Percentiles rank a stretch among this genome's conserved stretches.
These are phyloP conservation scores for Leuciscus waleckii DNA, from an alignment of 2,797 vertebrate species.

Conservation along the genomic window DNA sequence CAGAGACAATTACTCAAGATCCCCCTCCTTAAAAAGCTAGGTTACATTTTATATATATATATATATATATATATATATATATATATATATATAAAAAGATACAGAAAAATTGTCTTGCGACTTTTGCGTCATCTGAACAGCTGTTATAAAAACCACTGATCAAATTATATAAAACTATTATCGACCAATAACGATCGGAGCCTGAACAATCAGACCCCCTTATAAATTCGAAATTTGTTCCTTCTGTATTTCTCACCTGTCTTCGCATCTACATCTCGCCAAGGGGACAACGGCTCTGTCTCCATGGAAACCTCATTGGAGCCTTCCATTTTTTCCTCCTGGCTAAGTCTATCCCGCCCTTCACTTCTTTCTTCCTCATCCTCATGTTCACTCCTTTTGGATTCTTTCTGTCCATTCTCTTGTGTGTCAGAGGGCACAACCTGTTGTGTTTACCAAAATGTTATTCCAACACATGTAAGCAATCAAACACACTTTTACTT, in stretches of 20 bases:
- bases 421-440: conserved; percentile 85
- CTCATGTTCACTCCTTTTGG: conserved; percentile 74
- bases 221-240: background rate
- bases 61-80: no score
- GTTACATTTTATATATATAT: no score
- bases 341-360: conserved; percentile 57
- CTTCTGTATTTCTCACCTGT: conserved; percentile 74
- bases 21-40: no score
- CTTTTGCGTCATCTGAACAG: background rate
- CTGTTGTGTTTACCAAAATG: conserved; percentile 64
- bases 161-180: background rate
- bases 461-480: background rate
- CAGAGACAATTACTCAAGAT: no score
- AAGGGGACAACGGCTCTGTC: conserved; percentile 73
- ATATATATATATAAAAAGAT: no score
- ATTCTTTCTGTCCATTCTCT: conserved; percentile 88
- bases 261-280: conserved; percentile 83
- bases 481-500: background rate
- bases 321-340: conserved; percentile 69
- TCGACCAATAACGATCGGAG: background rate
- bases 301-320: conserved; percentile 76
- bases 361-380: conserved; percentile 71
- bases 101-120: no score
- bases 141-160: background rate
- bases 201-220: background rate